These are phyloP conservation scores for Procavia capensis DNA, from an alignment of 2,113 vertebrate species.

Conservation along the genomic window DNA sequence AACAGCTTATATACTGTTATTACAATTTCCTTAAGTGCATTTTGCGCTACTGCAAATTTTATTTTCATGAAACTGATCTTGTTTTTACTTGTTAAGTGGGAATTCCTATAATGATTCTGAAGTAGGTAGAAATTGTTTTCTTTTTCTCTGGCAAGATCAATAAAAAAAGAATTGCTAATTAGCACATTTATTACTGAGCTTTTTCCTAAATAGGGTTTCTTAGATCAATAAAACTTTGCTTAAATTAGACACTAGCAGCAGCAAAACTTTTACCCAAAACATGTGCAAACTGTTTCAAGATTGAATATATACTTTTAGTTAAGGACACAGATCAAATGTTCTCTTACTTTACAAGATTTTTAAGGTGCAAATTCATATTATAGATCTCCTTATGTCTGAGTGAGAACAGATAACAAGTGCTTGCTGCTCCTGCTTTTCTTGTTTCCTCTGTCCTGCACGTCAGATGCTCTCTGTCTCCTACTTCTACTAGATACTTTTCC, in stretches of 20 bases:
- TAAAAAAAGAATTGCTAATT: conserved; percentile 53
- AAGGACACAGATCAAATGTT: neutral
- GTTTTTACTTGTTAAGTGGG: conserved; percentile 20
- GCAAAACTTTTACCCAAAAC: neutral
- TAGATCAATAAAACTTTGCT: conserved; percentile 6
- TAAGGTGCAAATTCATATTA: neutral
- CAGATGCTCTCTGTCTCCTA: neutral
- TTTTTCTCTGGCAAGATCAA: conserved; percentile 27
- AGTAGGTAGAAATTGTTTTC: conserved; percentile 1
- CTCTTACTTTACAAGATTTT: neutral
- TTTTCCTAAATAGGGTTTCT: neutral
- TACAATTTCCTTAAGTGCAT: neutral
- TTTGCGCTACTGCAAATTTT: neutral
- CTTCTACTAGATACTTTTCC: neutral
- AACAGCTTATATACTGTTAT: neutral
- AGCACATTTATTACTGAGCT: neutral
- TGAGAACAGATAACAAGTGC: neutral
- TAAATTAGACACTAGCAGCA: conserved; percentile 8
- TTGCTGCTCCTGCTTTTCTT: neutral
- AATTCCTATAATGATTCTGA: conserved; percentile 19
- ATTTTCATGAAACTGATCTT: conserved; percentile 19
- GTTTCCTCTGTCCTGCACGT: neutral
- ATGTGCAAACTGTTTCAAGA: neutral
- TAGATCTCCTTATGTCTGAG: neutral
- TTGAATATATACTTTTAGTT: neutral